Evolutionary conservation across 2,888 invertebrate genomes (phyloP).

Genomic region (Zhengitettix transpicula): DNA sequence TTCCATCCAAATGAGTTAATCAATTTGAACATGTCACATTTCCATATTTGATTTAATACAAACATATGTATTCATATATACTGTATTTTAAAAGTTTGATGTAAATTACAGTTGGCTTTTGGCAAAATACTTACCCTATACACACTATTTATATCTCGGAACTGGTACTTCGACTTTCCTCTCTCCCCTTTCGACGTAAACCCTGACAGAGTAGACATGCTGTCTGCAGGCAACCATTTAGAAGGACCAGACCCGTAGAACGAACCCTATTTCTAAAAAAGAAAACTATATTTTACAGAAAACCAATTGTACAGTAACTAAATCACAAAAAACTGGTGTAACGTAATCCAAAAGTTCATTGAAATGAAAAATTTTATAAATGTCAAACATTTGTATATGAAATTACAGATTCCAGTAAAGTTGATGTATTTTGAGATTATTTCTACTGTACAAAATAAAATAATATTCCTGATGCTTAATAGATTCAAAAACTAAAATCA

Average conservation of each 20-base stretch:
- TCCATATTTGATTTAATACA: too few species aligned
- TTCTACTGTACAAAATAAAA: too few species aligned
- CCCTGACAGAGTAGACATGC: slow-evolving; percentile 92
- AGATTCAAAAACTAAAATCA: too few species aligned
- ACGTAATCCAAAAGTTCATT: neutral
- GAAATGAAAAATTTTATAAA: neutral
- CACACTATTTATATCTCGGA: slow-evolving; percentile 95
- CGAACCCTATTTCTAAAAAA: slow-evolving; percentile 45
- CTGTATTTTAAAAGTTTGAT: too few species aligned
- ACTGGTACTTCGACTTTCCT: slow-evolving; percentile 90
- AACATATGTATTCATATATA: too few species aligned
- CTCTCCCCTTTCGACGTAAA: slow-evolving; percentile 69
- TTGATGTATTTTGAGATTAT: too few species aligned
- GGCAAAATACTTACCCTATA: slow-evolving; percentile 51
- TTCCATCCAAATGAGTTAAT: too few species aligned
- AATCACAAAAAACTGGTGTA: neutral
- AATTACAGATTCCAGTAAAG: too few species aligned
- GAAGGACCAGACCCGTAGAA: slow-evolving; percentile 61
- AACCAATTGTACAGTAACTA: neutral
- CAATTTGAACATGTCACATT: too few species aligned
- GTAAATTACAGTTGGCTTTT: too few species aligned
- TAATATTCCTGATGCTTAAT: too few species aligned
- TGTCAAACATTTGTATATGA: too few species aligned
- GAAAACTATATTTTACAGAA: slow-evolving; percentile 1
- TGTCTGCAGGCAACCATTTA: slow-evolving; percentile 90